phyloP scores from a whole-genome alignment of 2,113 vertebrate genomes.

The Dromas ardeola region DNA sequence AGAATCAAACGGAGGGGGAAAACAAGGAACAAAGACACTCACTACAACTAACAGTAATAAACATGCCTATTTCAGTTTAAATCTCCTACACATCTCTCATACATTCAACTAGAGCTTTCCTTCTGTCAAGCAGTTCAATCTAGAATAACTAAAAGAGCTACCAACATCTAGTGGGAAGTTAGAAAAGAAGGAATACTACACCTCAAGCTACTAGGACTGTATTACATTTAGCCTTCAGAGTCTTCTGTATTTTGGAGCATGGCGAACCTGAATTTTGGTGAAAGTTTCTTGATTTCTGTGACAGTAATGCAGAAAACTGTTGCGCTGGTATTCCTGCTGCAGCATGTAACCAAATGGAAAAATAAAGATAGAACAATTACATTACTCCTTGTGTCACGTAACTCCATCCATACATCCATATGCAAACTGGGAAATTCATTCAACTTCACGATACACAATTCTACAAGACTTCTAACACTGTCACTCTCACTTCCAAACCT shows the following conservation, averaged over 20 bases:
- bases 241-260: not conserved
- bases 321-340: fast-evolving
- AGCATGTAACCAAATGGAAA: not conserved
- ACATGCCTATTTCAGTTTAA: not conserved
- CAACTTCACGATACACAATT: not conserved
- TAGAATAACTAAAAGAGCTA: not conserved
- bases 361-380: not conserved
- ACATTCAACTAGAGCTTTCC: not conserved
- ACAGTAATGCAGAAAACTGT: not conserved
- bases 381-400: not conserved
- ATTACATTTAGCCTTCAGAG: not conserved
- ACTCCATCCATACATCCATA: not conserved
- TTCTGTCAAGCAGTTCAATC: not conserved
- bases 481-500: not conserved
- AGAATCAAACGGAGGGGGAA: not conserved
- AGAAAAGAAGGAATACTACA: not conserved
- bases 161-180: not conserved
- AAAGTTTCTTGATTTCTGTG: not conserved
- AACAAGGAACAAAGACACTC: not conserved
- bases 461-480: not conserved
- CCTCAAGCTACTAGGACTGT: not conserved
- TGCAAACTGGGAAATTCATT: not conserved
- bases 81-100: not conserved
- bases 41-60: not conserved
- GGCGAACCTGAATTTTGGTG: not conserved